Evolutionary conservation across 2,888 invertebrate genomes (phyloP).

Genomic region (Aphrophora alni): DNA sequence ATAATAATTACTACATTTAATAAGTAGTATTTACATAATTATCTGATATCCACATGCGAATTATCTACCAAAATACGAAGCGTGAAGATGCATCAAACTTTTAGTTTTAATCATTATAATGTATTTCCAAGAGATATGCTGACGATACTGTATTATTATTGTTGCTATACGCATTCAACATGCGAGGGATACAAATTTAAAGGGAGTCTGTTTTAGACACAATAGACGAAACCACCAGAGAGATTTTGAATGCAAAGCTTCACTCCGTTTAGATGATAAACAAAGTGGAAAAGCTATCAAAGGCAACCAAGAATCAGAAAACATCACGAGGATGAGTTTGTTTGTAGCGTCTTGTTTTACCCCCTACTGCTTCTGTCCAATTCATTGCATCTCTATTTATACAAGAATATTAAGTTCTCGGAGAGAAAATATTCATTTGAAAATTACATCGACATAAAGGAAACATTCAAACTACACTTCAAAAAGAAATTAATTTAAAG

Average conservation of each 20-base stretch:
- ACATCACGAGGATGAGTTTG: background rate
- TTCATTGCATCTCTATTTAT: background rate
- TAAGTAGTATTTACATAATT: no score
- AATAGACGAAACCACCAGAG: background rate
- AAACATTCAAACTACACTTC: background rate
- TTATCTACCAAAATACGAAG: no score
- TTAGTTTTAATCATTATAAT: background rate
- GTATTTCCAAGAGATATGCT: background rate
- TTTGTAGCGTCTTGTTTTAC: constrained; percentile 2
- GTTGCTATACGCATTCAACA: background rate
- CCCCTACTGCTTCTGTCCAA: background rate
- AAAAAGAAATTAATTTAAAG: background rate
- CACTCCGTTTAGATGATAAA: background rate
- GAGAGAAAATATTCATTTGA: background rate
- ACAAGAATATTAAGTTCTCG: constrained; percentile 6
- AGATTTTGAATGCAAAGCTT: constrained; percentile 3
- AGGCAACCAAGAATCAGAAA: constrained; percentile 6
- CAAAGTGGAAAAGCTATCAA: constrained; percentile 9
- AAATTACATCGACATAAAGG: background rate
- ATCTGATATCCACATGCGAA: no score
- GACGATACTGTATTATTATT: background rate
- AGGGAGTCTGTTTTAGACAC: background rate
- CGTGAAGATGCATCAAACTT: no score
- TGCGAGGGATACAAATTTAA: background rate
- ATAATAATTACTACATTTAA: no score